phyloP scores from a whole-genome alignment of 2,888 invertebrate genomes.

The Lasioglossum calceatum region DNA sequence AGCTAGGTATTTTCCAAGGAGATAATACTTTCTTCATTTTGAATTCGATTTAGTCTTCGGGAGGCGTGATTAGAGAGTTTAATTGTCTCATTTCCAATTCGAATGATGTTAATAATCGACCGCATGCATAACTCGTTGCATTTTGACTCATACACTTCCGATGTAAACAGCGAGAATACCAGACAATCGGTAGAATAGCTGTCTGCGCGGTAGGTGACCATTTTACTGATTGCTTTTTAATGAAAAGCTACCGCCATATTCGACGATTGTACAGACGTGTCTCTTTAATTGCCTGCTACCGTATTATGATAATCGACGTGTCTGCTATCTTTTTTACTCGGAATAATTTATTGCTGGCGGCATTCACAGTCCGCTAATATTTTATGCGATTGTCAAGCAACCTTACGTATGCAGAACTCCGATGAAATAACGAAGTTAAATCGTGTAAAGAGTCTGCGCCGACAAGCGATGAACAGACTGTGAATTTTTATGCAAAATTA shows the following conservation, averaged over 20 bases:
- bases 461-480: background rate
- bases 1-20: background rate
- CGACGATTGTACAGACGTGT: background rate
- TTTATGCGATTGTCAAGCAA: background rate
- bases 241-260: background rate
- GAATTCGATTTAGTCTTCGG: background rate
- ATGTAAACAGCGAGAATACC: background rate
- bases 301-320: background rate
- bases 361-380: background rate
- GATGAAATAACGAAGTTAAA: background rate
- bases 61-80: background rate
- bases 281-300: background rate
- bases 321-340: background rate
- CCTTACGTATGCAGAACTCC: background rate
- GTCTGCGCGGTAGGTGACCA: background rate
- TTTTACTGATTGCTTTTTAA: constrained; percentile 11
- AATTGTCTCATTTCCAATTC: background rate
- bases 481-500: background rate
- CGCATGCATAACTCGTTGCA: background rate
- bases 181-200: too few species aligned
- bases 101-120: background rate
- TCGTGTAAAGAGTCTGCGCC: background rate
- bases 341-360: background rate
- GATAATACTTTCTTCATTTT: background rate
- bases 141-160: background rate